These are phyloP conservation scores for Sebastes itinus DNA, from an alignment of 2,797 vertebrate genomes.

Conservation along the genomic window DNA sequence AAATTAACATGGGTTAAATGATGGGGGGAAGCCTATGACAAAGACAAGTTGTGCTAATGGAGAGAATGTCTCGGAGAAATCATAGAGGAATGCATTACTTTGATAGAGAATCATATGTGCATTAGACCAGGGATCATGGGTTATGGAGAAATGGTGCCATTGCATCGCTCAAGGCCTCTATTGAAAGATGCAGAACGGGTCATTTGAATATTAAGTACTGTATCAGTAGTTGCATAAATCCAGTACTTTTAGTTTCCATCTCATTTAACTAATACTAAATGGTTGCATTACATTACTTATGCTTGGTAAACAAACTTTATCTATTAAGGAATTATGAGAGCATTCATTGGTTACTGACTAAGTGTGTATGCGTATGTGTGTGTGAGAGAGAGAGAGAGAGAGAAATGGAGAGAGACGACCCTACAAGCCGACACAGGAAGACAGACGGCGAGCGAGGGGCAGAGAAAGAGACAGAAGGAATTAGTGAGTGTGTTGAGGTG, in stretches of 20 bases:
- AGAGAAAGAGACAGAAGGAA: slow-evolving; percentile 62
- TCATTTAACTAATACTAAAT: slow-evolving; percentile 47
- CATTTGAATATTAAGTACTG: slow-evolving; percentile 44
- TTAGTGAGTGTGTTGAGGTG: slow-evolving; percentile 78
- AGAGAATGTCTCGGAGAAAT: not conserved
- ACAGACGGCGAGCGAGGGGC: slow-evolving; percentile 40
- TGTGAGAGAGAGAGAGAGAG: not conserved
- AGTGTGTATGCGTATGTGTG: not conserved
- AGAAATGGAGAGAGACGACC: not conserved
- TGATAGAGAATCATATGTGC: not conserved
- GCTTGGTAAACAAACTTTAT: slow-evolving; percentile 40
- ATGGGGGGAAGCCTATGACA: not conserved
- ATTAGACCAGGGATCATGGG: not conserved
- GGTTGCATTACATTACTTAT: slow-evolving; percentile 22
- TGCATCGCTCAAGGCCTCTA: not conserved
- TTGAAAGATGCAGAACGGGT: slow-evolving; percentile 10
- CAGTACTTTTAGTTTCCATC: slow-evolving; percentile 28
- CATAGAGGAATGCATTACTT: not conserved
- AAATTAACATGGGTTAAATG: not conserved
- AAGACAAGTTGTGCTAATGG: not conserved
- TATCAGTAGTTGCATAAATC: slow-evolving; percentile 26
- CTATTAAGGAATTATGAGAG: not conserved
- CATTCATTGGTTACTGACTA: not conserved
- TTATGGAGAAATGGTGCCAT: not conserved
- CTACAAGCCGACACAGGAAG: slow-evolving; percentile 34